These are phyloP conservation scores for Perithous albicinctus DNA, from an alignment of 2,888 invertebrate species.

Conservation along the genomic window DNA sequence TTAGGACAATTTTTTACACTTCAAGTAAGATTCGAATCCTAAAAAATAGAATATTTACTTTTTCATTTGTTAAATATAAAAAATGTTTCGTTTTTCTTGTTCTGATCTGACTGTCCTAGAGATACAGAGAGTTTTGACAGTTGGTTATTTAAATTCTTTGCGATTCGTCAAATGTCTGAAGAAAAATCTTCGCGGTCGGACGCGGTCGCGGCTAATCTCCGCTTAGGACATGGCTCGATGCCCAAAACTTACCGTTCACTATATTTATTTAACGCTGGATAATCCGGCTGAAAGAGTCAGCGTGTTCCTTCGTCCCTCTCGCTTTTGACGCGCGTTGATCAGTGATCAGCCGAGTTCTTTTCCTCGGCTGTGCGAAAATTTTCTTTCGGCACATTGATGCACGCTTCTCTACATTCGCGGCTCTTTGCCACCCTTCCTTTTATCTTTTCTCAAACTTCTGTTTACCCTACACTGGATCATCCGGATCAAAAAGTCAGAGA, in stretches of 20 bases:
- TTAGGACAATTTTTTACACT: too few relatives aligned
- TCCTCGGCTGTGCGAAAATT: neutral
- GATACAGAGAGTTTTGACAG: conserved; percentile 37
- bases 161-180: conserved; percentile 48
- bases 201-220: conserved; percentile 55
- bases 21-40: too few relatives aligned
- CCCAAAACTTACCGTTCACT: conserved; percentile 51
- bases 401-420: conserved; percentile 42
- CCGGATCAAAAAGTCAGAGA: conserved; percentile 66
- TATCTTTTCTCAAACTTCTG: conserved; percentile 38
- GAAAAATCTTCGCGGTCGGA: conserved; percentile 28
- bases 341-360: conserved; percentile 2
- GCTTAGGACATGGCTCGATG: conserved; percentile 63
- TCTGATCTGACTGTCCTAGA: too few relatives aligned
- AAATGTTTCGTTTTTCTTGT: too few relatives aligned
- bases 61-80: too few relatives aligned
- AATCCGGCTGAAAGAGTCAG: conserved; percentile 78
- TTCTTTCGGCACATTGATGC: neutral
- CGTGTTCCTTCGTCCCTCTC: conserved; percentile 55
- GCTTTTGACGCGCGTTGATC: conserved; percentile 43
- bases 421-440: conserved; percentile 33
- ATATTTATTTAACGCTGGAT: conserved; percentile 74
- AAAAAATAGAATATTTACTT: too few relatives aligned
- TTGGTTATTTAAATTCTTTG: conserved; percentile 32
- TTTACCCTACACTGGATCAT: conserved; percentile 66